These are phyloP conservation scores for Dromas ardeola DNA, from an alignment of 2,113 vertebrate species.

Conservation along the genomic window DNA sequence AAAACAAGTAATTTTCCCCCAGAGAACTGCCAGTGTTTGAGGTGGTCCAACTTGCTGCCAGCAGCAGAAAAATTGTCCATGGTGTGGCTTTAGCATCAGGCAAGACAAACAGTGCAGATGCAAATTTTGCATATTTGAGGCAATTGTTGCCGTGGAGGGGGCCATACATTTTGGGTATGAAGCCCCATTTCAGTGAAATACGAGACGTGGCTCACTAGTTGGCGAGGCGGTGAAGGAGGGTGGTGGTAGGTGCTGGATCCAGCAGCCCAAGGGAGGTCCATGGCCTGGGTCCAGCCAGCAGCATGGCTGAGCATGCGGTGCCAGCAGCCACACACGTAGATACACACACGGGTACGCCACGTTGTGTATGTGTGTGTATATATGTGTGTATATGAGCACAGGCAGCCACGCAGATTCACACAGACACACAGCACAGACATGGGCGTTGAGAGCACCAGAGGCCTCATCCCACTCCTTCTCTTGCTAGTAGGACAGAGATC, in stretches of 20 bases:
- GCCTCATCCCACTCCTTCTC: neutral
- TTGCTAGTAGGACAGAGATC: neutral
- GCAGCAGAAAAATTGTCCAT: neutral
- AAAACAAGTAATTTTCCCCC: neutral
- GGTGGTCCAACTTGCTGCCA: neutral
- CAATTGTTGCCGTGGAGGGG: neutral
- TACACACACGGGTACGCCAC: accelerated
- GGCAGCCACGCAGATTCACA: neutral
- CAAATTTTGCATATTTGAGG: neutral
- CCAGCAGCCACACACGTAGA: too few relatives aligned
- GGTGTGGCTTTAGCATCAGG: neutral
- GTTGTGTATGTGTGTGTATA: accelerated
- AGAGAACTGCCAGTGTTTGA: neutral
- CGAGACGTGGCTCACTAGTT: accelerated
- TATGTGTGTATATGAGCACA: accelerated
- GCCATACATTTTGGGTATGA: neutral
- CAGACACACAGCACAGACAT: accelerated
- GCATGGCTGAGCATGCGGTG: neutral
- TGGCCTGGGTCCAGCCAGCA: neutral
- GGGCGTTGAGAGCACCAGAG: neutral
- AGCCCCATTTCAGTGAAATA: neutral
- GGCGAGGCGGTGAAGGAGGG: neutral
- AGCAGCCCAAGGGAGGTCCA: neutral
- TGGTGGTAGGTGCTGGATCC: too few relatives aligned
- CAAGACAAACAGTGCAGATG: neutral